Conservation (phyloP, 2,797 vertebrate genomes). For the Artibeus jamaicensis region DNA sequence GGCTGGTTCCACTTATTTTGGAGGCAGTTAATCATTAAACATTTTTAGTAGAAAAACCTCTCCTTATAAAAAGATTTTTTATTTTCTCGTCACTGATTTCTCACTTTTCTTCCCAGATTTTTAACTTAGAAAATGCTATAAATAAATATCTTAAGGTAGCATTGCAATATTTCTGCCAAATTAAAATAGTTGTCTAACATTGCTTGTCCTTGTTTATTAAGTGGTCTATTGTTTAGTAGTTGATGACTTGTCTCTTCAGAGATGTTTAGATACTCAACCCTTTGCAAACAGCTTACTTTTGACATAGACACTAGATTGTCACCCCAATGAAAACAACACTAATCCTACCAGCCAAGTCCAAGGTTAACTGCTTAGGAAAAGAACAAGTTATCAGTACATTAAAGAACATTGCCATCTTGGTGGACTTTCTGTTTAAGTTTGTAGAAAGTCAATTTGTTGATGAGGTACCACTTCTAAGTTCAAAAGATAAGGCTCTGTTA, state of each 20-base stretch:
- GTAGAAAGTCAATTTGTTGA: neutral
- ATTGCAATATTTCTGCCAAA: slow-evolving; percentile 9
- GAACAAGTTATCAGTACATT: slow-evolving; percentile 13
- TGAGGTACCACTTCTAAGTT: neutral
- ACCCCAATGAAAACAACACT: neutral
- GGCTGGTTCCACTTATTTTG: slow-evolving; percentile 46
- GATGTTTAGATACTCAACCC: neutral
- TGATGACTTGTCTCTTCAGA: neutral
- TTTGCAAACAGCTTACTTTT: slow-evolving; percentile 19
- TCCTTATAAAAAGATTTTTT: slow-evolving; percentile 66
- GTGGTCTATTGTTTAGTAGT: neutral
- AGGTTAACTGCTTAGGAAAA: neutral
- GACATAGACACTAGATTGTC: neutral
- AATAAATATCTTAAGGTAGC: slow-evolving; percentile 52
- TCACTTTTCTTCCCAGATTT: slow-evolving; percentile 46
- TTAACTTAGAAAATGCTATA: slow-evolving; percentile 41
- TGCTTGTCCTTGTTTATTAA: neutral
- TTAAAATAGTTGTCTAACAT: neutral
- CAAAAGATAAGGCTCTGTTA: slow-evolving; percentile 1
- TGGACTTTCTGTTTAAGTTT: slow-evolving; percentile 12
- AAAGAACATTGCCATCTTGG: neutral
- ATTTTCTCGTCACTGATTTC: slow-evolving; percentile 60
- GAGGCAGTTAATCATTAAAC: slow-evolving; percentile 68
- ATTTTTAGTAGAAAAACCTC: slow-evolving; percentile 55
- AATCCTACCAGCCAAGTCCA: neutral